A percentile compares a stretch with the other conserved stretches of the same genome.
Evolutionary conservation across 2,888 invertebrate species (phyloP).

Genomic region (Protodeltote pygarga): DNA sequence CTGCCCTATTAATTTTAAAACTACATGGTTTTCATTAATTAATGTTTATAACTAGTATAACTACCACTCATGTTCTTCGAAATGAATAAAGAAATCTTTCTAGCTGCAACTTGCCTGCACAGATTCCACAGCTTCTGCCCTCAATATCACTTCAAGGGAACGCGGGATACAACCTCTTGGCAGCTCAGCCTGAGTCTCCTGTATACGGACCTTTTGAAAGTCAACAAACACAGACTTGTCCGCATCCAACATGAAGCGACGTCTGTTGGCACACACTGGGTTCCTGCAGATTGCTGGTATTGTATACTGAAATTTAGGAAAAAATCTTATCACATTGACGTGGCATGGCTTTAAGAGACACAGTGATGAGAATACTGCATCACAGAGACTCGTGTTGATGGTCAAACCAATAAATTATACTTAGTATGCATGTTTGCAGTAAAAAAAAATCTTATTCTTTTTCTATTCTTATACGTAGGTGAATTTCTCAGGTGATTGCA

Average conservation of each 20-base stretch:
- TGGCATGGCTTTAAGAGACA: no score
- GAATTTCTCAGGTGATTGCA: no score
- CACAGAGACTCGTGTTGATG: no score
- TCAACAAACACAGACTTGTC: slow-evolving; percentile 98
- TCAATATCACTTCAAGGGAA: slow-evolving; percentile 96
- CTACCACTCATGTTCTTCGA: background rate
- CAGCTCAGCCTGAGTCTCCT: slow-evolving; percentile 98
- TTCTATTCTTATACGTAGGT: no score
- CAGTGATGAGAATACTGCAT: no score
- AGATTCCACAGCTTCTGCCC: slow-evolving; percentile 98
- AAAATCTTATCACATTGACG: no score
- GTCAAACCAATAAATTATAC: no score
- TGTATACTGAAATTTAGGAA: slow-evolving; percentile 88
- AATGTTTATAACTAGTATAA: no score
- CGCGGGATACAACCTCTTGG: slow-evolving; percentile 98
- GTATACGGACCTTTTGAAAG: slow-evolving; percentile 99
- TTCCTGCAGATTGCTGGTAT: slow-evolving; percentile 98
- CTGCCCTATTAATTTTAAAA: no score
- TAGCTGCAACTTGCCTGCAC: slow-evolving; percentile 90
- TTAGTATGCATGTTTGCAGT: no score
- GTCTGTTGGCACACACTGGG: slow-evolving; percentile 97
- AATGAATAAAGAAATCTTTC: background rate
- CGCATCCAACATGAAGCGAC: slow-evolving; percentile 95
- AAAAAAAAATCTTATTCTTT: no score
- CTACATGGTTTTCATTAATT: no score